Evolutionary conservation across 2,888 invertebrate genomes (phyloP).

Genomic region (Zhengitettix transpicula): DNA sequence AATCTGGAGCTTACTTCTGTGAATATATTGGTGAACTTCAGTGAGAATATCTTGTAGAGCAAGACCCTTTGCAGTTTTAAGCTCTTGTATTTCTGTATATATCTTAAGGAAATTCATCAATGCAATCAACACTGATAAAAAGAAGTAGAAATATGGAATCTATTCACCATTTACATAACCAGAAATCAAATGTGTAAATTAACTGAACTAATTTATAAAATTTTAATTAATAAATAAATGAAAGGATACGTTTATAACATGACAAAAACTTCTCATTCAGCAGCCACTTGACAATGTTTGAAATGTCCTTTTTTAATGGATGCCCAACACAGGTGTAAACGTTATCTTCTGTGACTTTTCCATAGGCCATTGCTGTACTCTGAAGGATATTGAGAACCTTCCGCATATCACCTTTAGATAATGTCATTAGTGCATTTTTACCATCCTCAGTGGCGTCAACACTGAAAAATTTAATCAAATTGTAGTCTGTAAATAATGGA

Average conservation of each 20-base stretch:
- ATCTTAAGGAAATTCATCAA: neutral
- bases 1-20: constrained; percentile 47
- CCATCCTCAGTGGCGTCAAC: constrained; percentile 75
- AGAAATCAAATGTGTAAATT: neutral
- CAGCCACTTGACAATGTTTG: constrained; percentile 72
- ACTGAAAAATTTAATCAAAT: constrained; percentile 28
- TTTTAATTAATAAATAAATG: constrained; percentile 1
- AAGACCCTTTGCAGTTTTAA: constrained; percentile 78
- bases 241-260: constrained; percentile 66
- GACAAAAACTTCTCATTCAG: constrained; percentile 57
- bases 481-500: too few relatives aligned
- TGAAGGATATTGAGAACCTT: constrained; percentile 92
- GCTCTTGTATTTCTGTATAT: constrained; percentile 50
- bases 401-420: constrained; percentile 96
- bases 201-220: neutral
- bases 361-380: constrained; percentile 87
- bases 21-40: constrained; percentile 73
- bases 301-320: constrained; percentile 78
- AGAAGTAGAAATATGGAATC: neutral
- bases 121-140: neutral
- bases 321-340: constrained; percentile 96
- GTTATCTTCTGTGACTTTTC: constrained; percentile 71
- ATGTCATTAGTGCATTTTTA: constrained; percentile 66
- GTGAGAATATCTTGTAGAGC: constrained; percentile 87
- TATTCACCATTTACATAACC: neutral